Conservation (phyloP, 2,797 vertebrate species). For the Dipus sagitta region DNA sequence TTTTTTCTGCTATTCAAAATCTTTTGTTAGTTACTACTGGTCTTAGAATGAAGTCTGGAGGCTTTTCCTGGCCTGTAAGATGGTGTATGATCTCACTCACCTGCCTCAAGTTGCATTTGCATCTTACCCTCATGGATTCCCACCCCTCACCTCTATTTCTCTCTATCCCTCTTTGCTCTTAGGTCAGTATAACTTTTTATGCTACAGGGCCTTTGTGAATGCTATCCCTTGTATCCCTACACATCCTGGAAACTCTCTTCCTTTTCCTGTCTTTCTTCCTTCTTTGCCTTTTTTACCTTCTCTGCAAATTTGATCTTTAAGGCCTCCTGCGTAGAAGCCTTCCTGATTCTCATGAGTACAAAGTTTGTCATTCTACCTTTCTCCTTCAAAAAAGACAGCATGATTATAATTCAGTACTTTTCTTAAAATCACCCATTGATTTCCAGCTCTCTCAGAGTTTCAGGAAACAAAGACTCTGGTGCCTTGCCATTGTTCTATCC, state of each 20-base stretch:
- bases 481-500: not conserved
- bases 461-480: not conserved
- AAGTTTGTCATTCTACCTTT: not conserved
- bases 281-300: not conserved
- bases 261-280: not conserved
- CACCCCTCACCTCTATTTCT: too few relatives aligned
- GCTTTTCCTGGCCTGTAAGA: not conserved
- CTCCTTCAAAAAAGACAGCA: slow-evolving; percentile 8
- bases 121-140: not conserved
- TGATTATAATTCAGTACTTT: slow-evolving; percentile 15
- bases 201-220: not conserved
- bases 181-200: not conserved
- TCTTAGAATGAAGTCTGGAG: not conserved
- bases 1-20: not conserved
- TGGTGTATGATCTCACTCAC: not conserved
- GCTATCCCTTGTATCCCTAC: not conserved
- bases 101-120: not conserved
- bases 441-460: not conserved
- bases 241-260: not conserved
- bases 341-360: slow-evolving; percentile 27
- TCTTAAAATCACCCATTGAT: slow-evolving; percentile 23
- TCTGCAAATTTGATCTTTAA: slow-evolving; percentile 41
- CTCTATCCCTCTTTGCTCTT: not conserved
- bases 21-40: not conserved
- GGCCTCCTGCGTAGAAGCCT: not conserved